Evolutionary conservation across 2,888 invertebrate genomes (phyloP).

Genomic region (Acleris laterana): DNA sequence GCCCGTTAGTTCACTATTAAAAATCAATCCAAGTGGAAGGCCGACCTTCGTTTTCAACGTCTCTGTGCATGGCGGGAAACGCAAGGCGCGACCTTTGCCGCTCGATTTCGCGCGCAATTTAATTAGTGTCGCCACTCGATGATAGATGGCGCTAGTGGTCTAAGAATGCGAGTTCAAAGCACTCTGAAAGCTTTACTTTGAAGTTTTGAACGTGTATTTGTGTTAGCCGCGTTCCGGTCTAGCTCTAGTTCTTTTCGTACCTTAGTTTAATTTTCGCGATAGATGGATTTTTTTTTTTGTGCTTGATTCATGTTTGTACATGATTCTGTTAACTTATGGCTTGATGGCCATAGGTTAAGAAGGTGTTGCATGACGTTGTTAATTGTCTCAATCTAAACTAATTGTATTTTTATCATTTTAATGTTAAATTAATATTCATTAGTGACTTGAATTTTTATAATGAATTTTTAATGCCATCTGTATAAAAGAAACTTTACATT

Average conservation of each 20-base stretch:
- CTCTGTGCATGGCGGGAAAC: conserved; percentile 77
- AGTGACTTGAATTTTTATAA: too few species aligned
- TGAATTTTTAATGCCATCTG: too few species aligned
- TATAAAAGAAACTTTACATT: too few species aligned
- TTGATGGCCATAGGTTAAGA: too few species aligned
- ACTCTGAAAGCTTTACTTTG: conserved; percentile 25
- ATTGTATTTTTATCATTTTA: too few species aligned
- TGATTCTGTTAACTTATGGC: too few species aligned
- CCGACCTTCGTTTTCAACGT: conserved; percentile 72
- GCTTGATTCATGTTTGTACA: too few species aligned
- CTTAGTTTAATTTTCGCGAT: too few species aligned
- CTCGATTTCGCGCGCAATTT: conserved; percentile 83
- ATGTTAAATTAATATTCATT: too few species aligned
- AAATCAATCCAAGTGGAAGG: conserved; percentile 80
- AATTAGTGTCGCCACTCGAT: conserved; percentile 76
- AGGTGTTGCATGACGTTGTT: too few species aligned
- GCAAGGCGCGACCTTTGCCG: conserved; percentile 78
- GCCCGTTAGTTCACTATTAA: conserved; percentile 77
- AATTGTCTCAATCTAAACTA: too few species aligned
- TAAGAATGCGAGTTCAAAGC: conserved; percentile 29
- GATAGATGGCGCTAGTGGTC: conserved; percentile 68
- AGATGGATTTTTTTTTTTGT: too few species aligned
- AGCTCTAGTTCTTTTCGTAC: neutral
- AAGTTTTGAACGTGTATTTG: conserved; percentile 25
- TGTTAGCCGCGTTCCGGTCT: conserved; percentile 17